Percentiles rank a stretch among this genome's conserved stretches.
Evolutionary conservation across 2,888 invertebrate species (phyloP).

Genomic region (Diarsia dahlii): DNA sequence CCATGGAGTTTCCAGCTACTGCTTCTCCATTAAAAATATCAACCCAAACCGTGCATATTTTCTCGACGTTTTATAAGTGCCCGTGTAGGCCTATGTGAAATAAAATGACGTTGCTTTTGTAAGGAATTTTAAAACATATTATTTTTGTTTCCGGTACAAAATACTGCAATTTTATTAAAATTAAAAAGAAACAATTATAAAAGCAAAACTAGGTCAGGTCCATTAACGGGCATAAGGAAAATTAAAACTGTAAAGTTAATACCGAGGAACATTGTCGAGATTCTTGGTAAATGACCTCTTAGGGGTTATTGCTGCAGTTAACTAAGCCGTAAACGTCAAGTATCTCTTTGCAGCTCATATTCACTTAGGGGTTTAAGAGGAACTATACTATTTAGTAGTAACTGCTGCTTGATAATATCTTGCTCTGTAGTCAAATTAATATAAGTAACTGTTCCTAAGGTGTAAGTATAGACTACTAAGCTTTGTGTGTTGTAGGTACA

Average conservation of each 20-base stretch:
- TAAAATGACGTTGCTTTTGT: background rate
- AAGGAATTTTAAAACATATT: background rate
- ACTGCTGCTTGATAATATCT: background rate
- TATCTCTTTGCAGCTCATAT: constrained; percentile 32
- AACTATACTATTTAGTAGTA: background rate
- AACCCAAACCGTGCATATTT: too few relatives aligned
- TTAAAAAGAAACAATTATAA: background rate
- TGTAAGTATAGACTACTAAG: too few relatives aligned
- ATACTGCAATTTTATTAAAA: constrained; percentile 1
- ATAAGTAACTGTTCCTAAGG: too few relatives aligned
- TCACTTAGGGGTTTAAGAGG: constrained; percentile 5
- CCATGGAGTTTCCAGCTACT: too few relatives aligned
- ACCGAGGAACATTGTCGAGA: constrained; percentile 29
- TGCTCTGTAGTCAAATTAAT: background rate
- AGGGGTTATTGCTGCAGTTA: constrained; percentile 23
- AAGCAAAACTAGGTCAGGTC: constrained; percentile 36
- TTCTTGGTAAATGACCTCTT: constrained; percentile 39
- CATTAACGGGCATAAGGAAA: constrained; percentile 29
- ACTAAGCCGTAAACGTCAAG: constrained; percentile 33
- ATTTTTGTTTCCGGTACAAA: background rate
- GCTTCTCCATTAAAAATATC: too few relatives aligned
- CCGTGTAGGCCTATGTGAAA: too few relatives aligned
- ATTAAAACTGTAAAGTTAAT: constrained; percentile 52
- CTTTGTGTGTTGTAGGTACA: too few relatives aligned
- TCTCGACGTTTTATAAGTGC: too few relatives aligned